These are phyloP conservation scores for Larimichthys crocea DNA, from an alignment of 2,113 vertebrate genomes.

Conservation along the genomic window DNA sequence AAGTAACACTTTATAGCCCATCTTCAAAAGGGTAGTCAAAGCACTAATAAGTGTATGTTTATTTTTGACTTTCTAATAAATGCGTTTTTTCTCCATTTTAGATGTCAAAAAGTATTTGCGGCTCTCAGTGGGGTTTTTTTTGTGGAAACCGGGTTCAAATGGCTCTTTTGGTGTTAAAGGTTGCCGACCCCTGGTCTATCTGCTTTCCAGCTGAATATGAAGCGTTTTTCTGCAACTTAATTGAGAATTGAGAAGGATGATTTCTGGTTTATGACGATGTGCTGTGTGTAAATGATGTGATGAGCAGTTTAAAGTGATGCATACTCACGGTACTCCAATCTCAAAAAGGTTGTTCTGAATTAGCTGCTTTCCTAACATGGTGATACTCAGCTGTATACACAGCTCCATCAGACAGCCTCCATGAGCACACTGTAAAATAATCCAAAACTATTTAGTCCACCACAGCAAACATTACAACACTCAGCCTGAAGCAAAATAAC, in stretches of 20 bases:
- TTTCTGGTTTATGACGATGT: neutral
- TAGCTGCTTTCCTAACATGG: slow-evolving; percentile 97
- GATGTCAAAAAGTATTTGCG: too few species aligned
- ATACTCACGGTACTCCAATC: slow-evolving; percentile 96
- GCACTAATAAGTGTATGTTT: too few species aligned
- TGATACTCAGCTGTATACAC: slow-evolving; percentile 98
- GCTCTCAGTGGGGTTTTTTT: too few species aligned
- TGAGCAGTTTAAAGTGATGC: neutral
- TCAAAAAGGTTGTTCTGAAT: slow-evolving; percentile 99
- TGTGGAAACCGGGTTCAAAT: too few species aligned
- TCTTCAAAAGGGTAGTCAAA: too few species aligned
- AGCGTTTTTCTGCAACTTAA: too few species aligned
- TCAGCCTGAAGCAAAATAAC: neutral
- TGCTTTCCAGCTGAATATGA: too few species aligned
- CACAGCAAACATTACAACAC: neutral
- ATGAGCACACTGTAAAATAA: slow-evolving; percentile 88
- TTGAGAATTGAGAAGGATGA: neutral
- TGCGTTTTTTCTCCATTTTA: too few species aligned
- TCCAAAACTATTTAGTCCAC: neutral
- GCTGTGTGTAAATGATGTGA: neutral
- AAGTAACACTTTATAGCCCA: too few species aligned
- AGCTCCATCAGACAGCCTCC: slow-evolving; percentile 97
- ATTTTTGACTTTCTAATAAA: too few species aligned
- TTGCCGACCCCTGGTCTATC: too few species aligned
- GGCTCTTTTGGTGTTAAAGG: too few species aligned